Base-by-base conservation (phyloP, 2,797 vertebrate genomes). In the Octomys mimax region DNA sequence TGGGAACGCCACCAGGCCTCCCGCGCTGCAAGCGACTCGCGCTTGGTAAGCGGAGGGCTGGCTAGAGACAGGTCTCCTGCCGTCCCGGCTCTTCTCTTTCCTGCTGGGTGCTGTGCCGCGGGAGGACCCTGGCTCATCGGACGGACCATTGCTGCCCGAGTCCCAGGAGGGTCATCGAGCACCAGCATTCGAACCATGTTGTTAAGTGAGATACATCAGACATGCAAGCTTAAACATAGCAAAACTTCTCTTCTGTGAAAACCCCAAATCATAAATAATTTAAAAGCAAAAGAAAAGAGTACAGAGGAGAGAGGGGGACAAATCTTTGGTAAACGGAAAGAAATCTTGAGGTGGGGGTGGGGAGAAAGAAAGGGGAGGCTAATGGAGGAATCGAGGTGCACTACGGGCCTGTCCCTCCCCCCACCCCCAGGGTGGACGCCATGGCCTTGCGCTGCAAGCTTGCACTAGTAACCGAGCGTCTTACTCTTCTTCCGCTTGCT, bases 121-220 rank as follows among this genome's bases (percentile, higher is more conserved):
- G 9, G 12, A 66, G 28, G 54, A 59, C 0, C 0, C 1, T 3
- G 36, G 12, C 5, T 85, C 49, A 21, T 2, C 26, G 84, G 46
- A 36, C 59, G 82, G 46, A 36, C 59, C 86, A 61, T 64, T 70
- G 91, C 31, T 39, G 7, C 1, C 0, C 39, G 7, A 16, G 21
- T 68, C 62, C 82, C 28, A 18, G 64, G 31, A 62, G 2, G 46
- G 5, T 5, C 33, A 21, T 70, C 64, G 57, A 39, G 31, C 62
- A 90, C 82, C 28, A 36, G 22, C 0, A 39, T 39, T 42, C 36
- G 26, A 24, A 42, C 22, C 71, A 42, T 2, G 42, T 4, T 24
- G 39, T 6, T 26, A 42, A 24, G 36, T 13, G 71, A 39, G 2
- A 26, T 73, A 73, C 42, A 42, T 73, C 39, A 24, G 5, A 73